phyloP scores from a whole-genome alignment of 2,797 vertebrate species.

The Pangasius sanitwongsei region DNA sequence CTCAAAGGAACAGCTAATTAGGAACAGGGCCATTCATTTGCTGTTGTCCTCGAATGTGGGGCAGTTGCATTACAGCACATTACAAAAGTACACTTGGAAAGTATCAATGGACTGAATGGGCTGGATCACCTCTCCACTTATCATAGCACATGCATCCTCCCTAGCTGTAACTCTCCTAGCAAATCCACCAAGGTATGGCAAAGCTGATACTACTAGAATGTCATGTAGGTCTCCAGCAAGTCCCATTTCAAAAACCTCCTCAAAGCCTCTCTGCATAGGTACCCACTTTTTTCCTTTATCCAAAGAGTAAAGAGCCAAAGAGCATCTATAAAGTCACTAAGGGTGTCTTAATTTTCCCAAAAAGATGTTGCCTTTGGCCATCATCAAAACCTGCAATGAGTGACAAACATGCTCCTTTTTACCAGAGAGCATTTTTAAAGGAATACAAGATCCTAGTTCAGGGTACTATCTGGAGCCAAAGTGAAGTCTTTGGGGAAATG shows the following conservation, averaged over 20 bases:
- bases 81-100: constrained; percentile 38
- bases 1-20: constrained; percentile 61
- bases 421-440: constrained; percentile 44
- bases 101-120: constrained; percentile 14
- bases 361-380: constrained; percentile 55
- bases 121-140: constrained; percentile 26
- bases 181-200: constrained; percentile 35
- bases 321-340: constrained; percentile 52
- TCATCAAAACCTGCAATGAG: constrained; percentile 46
- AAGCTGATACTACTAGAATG: constrained; percentile 36
- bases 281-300: constrained; percentile 47
- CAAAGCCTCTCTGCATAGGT: constrained; percentile 33
- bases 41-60: constrained; percentile 53
- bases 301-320: constrained; percentile 42
- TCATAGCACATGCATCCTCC: constrained; percentile 12
- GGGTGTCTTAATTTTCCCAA: constrained; percentile 47
- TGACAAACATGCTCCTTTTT: constrained; percentile 57
- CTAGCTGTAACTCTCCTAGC: constrained; percentile 32
- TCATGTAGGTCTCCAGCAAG: constrained; percentile 34
- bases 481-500: constrained; percentile 51
- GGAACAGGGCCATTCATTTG: constrained; percentile 57
- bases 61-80: constrained; percentile 47
- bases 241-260: constrained; percentile 47
- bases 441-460: constrained; percentile 48
- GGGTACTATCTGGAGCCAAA: constrained; percentile 47